phyloP scores from a whole-genome alignment of 2,797 vertebrate species.

The Tachyglossus aculeatus region DNA sequence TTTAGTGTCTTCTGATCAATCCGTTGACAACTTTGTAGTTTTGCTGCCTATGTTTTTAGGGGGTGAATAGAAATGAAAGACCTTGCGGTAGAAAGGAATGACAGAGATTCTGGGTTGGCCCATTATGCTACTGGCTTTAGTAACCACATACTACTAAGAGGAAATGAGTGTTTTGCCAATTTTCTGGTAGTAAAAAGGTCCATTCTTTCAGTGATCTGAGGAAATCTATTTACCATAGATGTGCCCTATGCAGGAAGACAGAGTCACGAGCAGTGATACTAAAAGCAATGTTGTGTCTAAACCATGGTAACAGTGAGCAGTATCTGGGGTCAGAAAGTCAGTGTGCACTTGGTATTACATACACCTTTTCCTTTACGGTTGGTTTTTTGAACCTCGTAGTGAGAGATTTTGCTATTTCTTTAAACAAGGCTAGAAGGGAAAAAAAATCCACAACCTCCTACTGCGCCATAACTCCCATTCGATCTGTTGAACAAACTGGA shows the following conservation, averaged over 20 bases:
- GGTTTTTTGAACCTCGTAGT: slow-evolving; percentile 47
- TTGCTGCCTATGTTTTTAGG: too few relatives aligned
- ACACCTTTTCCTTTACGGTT: slow-evolving; percentile 51
- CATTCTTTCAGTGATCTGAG: slow-evolving; percentile 5
- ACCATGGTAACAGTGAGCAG: slow-evolving; percentile 16
- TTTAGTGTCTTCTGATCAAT: too few relatives aligned
- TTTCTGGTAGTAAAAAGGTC: neutral
- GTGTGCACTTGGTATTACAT: slow-evolving; percentile 4
- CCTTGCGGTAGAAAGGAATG: too few relatives aligned
- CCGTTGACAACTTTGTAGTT: too few relatives aligned
- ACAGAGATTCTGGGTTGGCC: too few relatives aligned
- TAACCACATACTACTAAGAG: slow-evolving; percentile 15
- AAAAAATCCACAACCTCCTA: slow-evolving; percentile 59
- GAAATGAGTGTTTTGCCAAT: slow-evolving; percentile 44
- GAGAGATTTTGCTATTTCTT: slow-evolving; percentile 56
- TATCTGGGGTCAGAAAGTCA: slow-evolving; percentile 10
- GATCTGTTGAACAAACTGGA: neutral
- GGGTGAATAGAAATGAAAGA: too few relatives aligned
- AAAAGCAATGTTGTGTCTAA: neutral
- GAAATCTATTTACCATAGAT: slow-evolving; percentile 5
- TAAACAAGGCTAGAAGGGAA: slow-evolving; percentile 62
- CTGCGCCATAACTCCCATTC: slow-evolving; percentile 22
- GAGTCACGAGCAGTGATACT: neutral
- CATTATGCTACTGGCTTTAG: too few relatives aligned
- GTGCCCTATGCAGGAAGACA: slow-evolving; percentile 12